phyloP scores from a whole-genome alignment of 2,797 vertebrate genomes.

The Acanthopagrus latus region DNA sequence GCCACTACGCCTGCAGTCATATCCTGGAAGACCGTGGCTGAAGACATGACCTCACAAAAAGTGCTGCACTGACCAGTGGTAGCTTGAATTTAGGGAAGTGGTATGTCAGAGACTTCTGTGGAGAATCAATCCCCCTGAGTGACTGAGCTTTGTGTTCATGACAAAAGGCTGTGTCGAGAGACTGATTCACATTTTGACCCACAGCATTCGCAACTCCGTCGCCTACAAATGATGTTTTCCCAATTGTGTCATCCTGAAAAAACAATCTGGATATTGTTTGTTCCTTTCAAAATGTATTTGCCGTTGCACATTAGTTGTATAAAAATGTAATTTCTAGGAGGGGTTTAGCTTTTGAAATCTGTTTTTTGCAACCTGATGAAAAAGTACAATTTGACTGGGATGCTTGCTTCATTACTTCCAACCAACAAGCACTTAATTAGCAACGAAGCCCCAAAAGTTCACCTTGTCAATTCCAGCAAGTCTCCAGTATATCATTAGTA shows the following conservation, averaged over 20 bases:
- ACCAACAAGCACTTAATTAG: neutral
- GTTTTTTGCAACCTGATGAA: constrained; percentile 3
- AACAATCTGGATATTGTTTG: neutral
- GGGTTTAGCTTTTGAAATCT: neutral
- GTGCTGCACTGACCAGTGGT: constrained; percentile 43
- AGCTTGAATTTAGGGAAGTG: constrained; percentile 33
- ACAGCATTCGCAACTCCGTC: neutral
- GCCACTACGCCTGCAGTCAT: constrained; percentile 35
- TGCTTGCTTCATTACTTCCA: neutral
- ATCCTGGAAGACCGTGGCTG: constrained; percentile 24
- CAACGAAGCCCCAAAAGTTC: neutral
- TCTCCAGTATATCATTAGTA: neutral
- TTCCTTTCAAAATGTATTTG: neutral
- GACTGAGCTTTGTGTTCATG: constrained; percentile 16
- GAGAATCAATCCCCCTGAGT: constrained; percentile 11
- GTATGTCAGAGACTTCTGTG: constrained; percentile 26
- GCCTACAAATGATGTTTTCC: neutral
- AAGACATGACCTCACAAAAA: constrained; percentile 55
- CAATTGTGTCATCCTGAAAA: neutral
- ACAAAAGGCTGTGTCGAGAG: constrained; percentile 7
- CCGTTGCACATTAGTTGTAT: neutral
- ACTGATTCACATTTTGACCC: constrained; percentile 5
- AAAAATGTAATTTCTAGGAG: neutral
- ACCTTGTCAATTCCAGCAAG: neutral
- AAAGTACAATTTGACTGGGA: constrained; percentile 4